Conservation (phyloP, 2,797 vertebrate genomes). For the Enteromius radiatus region DNA sequence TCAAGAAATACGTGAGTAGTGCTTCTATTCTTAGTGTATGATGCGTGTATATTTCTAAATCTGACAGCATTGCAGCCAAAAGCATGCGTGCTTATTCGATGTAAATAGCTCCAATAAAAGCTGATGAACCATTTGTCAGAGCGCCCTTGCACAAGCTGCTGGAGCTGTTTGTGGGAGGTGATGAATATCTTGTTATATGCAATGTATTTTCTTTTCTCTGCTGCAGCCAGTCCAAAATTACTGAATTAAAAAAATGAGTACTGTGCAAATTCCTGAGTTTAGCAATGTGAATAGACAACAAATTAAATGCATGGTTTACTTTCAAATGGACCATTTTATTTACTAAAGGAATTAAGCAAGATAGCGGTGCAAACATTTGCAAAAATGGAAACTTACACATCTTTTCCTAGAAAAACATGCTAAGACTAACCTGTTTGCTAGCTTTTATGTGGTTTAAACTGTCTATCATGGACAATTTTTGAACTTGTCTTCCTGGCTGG, state of each 20-base stretch:
- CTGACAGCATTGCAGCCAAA: conserved; percentile 18
- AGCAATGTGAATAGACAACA: neutral
- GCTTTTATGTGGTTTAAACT: neutral
- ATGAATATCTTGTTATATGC: conserved; percentile 21
- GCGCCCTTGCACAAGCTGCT: conserved; percentile 48
- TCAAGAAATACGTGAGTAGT: conserved; percentile 31
- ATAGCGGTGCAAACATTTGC: neutral
- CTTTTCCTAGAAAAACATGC: neutral
- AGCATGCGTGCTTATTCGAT: conserved; percentile 28
- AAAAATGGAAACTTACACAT: neutral
- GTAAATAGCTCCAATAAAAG: conserved; percentile 47
- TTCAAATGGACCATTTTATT: neutral
- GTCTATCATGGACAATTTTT: too few species aligned
- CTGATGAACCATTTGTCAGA: conserved; percentile 49
- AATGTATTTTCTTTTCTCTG: neutral
- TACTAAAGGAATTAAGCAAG: neutral
- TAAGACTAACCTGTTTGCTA: neutral
- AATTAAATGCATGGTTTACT: neutral
- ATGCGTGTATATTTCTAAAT: neutral
- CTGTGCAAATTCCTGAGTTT: neutral
- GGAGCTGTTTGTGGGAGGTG: conserved; percentile 44
- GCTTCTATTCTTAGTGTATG: conserved; percentile 33
- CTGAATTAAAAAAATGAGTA: too few species aligned
- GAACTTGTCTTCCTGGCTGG: neutral
- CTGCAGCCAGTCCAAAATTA: neutral